Conservation (phyloP, 2,797 vertebrate species). For the Eulemur rubriventer region DNA sequence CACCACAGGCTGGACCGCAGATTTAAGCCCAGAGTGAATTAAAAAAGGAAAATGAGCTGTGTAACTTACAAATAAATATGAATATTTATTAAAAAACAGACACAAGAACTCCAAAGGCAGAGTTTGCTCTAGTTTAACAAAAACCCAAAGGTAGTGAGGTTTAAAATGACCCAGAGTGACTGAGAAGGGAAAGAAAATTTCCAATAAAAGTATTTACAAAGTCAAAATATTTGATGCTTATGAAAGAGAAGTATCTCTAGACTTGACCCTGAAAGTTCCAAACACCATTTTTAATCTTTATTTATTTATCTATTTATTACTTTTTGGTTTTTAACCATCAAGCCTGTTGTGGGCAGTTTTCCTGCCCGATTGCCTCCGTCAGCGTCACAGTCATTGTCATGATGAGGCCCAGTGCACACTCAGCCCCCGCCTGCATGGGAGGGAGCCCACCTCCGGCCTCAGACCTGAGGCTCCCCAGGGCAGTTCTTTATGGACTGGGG, state of each 20-base stretch:
- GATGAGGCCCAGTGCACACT: not conserved
- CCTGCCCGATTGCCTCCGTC: not conserved
- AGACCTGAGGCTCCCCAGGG: not conserved
- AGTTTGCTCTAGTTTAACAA: not conserved
- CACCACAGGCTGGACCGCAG: not conserved
- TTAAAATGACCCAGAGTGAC: conserved; percentile 1
- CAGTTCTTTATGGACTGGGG: not conserved
- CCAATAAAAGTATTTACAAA: not conserved
- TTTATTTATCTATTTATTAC: not conserved
- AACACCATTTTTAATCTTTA: not conserved
- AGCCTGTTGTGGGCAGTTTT: not conserved
- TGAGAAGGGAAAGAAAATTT: conserved; percentile 13
- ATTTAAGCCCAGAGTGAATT: not conserved
- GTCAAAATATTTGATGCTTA: conserved; percentile 46
- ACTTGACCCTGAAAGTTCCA: conserved; percentile 4
- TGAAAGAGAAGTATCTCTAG: not conserved
- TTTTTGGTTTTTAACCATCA: not conserved
- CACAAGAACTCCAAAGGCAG: not conserved
- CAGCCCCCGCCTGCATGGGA: not conserved
- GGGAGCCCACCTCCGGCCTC: not conserved
- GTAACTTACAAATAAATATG: not conserved
- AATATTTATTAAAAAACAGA: not conserved
- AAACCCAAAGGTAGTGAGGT: not conserved
- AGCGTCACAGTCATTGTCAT: not conserved
- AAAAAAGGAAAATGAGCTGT: not conserved